Percentiles rank a stretch among this genome's conserved stretches.
Evolutionary conservation across 2,888 invertebrate genomes (phyloP).

Genomic region (Eledona agricola): DNA sequence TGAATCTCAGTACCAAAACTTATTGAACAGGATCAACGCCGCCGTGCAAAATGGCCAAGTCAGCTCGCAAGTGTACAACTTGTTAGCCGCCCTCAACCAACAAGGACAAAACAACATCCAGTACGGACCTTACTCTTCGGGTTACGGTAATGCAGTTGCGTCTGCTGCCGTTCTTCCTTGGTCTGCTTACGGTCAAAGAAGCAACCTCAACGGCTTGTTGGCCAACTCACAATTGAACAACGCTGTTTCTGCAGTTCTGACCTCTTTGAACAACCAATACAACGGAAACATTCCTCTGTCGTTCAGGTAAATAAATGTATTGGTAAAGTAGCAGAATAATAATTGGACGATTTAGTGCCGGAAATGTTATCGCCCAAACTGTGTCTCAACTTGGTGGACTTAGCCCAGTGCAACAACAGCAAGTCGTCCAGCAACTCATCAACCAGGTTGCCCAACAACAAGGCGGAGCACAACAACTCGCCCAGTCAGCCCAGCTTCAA

Average conservation of each 20-base stretch:
- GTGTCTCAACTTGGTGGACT: no score
- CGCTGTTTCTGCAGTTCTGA: neutral
- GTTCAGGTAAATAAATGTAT: no score
- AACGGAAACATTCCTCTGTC: no score
- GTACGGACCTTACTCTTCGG: no score
- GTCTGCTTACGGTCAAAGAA: constrained; percentile 1
- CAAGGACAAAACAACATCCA: neutral
- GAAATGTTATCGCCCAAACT: no score
- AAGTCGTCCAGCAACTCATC: neutral
- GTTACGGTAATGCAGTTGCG: no score
- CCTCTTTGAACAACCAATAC: constrained; percentile 4
- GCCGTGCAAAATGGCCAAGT: constrained; percentile 42
- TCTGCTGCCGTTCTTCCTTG: no score
- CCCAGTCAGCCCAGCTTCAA: no score
- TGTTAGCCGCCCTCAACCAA: constrained; percentile 20
- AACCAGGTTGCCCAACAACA: neutral
- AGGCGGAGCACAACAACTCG: no score
- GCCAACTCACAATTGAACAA: constrained; percentile 6
- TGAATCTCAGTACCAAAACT: constrained; percentile 38
- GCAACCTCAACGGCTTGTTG: constrained; percentile 6
- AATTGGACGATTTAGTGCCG: no score
- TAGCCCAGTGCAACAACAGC: no score
- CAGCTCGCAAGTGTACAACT: constrained; percentile 35
- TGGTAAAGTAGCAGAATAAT: no score
- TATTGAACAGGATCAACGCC: constrained; percentile 40